Percentiles rank a stretch among this genome's conserved stretches.
phyloP scores from a whole-genome alignment of 2,113 vertebrate genomes.

The Steatornis caripensis region DNA sequence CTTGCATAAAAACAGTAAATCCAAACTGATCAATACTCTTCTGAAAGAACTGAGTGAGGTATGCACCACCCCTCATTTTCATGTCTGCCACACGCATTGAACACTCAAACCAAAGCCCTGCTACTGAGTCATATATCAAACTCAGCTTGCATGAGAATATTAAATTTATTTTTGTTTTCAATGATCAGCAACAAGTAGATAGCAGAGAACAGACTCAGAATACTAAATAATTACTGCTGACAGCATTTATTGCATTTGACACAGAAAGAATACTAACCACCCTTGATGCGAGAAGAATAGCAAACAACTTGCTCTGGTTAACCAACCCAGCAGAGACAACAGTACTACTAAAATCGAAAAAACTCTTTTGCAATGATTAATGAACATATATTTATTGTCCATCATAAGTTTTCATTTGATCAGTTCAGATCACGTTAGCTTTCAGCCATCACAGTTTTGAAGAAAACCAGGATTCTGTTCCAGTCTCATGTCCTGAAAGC shows the following conservation, averaged over 20 bases:
- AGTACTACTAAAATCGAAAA: not conserved
- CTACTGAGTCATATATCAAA: not conserved
- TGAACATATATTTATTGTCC: not conserved
- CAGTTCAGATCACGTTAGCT: not conserved
- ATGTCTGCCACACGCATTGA: not conserved
- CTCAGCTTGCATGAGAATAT: not conserved
- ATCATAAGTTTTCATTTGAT: not conserved
- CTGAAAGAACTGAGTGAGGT: not conserved
- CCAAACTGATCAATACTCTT: not conserved
- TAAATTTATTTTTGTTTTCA: not conserved
- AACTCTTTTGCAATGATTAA: not conserved
- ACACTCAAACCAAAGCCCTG: not conserved
- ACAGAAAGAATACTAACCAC: not conserved
- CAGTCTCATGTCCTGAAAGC: not conserved
- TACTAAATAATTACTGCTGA: not conserved
- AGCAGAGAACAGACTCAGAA: not conserved
- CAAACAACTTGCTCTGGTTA: not conserved
- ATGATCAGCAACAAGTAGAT: not conserved
- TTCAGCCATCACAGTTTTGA: not conserved
- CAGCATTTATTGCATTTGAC: not conserved
- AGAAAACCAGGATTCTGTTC: not conserved
- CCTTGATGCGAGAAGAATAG: not conserved
- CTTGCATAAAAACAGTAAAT: not conserved
- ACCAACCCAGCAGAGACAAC: not conserved
- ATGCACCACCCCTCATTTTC: not conserved